phyloP scores from a whole-genome alignment of 2,797 vertebrate species.

The Benthosema pterotum region DNA sequence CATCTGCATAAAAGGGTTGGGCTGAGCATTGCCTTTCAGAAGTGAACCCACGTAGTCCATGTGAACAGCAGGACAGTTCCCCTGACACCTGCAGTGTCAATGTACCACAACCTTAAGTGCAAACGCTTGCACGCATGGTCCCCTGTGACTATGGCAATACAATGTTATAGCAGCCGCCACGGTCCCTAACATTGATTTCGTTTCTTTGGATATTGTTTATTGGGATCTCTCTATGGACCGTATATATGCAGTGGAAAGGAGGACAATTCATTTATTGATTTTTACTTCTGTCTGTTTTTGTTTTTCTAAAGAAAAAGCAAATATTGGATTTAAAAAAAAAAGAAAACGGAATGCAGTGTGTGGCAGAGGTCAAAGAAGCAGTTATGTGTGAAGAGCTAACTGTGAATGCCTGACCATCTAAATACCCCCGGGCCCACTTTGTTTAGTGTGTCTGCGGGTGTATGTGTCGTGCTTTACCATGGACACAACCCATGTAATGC shows the following conservation, averaged over 20 bases:
- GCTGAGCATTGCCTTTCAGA: not conserved
- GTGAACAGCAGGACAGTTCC: not conserved
- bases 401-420: constrained; percentile 39
- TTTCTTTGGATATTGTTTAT: too few relatives aligned
- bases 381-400: constrained; percentile 38
- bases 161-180: not conserved
- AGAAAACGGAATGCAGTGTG: not conserved
- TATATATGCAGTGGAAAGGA: too few relatives aligned
- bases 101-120: too few relatives aligned
- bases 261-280: too few relatives aligned
- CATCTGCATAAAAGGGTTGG: not conserved
- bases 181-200: too few relatives aligned
- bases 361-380: constrained; percentile 55
- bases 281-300: too few relatives aligned
- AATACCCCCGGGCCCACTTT: constrained; percentile 12
- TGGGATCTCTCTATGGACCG: too few relatives aligned
- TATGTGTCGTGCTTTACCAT: not conserved
- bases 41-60: not conserved
- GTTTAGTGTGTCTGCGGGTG: not conserved
- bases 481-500: constrained; percentile 46
- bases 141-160: constrained; percentile 23
- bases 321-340: too few relatives aligned
- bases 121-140: constrained; percentile 6
- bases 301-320: too few relatives aligned
- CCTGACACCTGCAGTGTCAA: too few relatives aligned